Conservation (phyloP, 2,888 invertebrate species). For the Meloe dianella region DNA sequence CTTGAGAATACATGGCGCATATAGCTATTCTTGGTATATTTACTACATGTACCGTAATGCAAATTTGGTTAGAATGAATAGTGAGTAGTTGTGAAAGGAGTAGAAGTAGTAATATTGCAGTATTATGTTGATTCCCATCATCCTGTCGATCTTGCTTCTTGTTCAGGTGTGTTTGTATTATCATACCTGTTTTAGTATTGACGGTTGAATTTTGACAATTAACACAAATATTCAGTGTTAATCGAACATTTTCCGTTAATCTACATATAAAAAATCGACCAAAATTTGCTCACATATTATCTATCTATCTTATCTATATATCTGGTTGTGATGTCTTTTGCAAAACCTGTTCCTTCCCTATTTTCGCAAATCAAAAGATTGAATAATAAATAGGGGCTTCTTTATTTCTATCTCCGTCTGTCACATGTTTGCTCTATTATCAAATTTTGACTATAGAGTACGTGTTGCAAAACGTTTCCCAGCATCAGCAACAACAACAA, state of each 20-base stretch:
- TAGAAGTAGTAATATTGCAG: background rate
- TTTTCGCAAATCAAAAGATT: constrained; percentile 40
- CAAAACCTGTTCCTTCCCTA: constrained; percentile 40
- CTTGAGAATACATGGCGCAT: constrained; percentile 27
- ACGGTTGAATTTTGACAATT: constrained; percentile 38
- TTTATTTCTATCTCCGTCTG: background rate
- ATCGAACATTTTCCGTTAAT: background rate
- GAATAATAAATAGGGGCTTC: background rate
- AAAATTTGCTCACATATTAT: background rate
- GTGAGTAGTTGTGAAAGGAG: constrained; percentile 8
- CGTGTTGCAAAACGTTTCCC: background rate
- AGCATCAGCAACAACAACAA: background rate
- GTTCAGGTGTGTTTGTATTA: constrained; percentile 43
- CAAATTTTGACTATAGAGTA: background rate
- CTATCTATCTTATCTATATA: background rate
- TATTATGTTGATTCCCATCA: constrained; percentile 33
- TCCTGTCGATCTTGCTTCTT: constrained; percentile 24
- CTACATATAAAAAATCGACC: background rate
- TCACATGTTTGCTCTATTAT: background rate
- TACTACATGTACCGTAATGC: constrained; percentile 42
- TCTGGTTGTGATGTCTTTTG: constrained; percentile 31
- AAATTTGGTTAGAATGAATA: constrained; percentile 24
- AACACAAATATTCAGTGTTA: background rate
- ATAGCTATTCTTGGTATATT: constrained; percentile 7
- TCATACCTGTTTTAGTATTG: constrained; percentile 47